A percentile compares a stretch with the other conserved stretches of the same genome.
These are phyloP conservation scores for Odontothrips loti DNA, from an alignment of 2,888 invertebrate species.

Conservation along the genomic window DNA sequence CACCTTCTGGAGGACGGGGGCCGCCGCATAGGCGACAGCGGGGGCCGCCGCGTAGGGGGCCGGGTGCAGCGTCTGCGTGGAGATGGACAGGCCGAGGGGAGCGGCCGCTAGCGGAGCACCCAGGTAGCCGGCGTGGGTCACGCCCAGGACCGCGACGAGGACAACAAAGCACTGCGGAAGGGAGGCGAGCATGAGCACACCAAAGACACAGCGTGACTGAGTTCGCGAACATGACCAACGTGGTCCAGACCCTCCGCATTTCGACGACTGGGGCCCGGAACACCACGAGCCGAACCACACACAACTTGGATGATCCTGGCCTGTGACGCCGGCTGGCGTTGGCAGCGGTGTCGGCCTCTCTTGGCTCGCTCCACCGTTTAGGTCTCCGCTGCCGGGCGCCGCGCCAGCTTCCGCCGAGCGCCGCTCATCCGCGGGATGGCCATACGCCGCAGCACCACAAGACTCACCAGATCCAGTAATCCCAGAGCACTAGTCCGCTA, in stretches of 20 bases:
- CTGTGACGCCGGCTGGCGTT: too few species aligned
- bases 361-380: neutral
- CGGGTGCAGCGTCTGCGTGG: constrained; percentile 27
- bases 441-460: neutral
- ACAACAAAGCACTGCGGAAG: constrained; percentile 28
- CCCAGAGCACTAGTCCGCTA: neutral
- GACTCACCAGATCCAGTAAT: too few species aligned
- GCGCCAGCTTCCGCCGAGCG: too few species aligned
- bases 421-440: neutral
- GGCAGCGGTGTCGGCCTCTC: neutral
- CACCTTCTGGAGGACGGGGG: constrained; percentile 21
- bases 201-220: too few species aligned
- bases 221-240: too few species aligned
- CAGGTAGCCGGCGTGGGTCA: constrained; percentile 17
- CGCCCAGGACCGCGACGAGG: constrained; percentile 29
- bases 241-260: too few species aligned
- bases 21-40: constrained; percentile 31
- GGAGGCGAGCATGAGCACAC: neutral
- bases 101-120: neutral
- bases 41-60: constrained; percentile 9
- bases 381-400: neutral
- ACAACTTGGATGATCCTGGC: too few species aligned
- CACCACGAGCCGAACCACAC: too few species aligned
- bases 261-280: too few species aligned
- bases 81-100: constrained; percentile 27